Base-by-base conservation (phyloP, 2,888 invertebrate genomes). In the Neoscelio sp. region DNA sequence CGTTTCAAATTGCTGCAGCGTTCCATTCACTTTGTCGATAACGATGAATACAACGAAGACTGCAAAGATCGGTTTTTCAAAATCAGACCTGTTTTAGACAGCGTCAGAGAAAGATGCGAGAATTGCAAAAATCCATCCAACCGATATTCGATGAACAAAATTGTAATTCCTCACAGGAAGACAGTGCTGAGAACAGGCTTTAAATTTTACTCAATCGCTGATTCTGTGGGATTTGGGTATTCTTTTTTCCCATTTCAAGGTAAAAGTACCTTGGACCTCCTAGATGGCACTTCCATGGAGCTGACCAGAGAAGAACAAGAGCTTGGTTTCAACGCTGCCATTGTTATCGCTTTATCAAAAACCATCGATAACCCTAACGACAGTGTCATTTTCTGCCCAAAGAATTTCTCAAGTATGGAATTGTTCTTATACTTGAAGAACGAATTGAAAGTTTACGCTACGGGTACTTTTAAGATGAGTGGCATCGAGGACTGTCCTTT, bases 181-280 rank as follows among this genome's bases (percentile, higher is more conserved):
- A 23, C 50, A 17, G 12, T 17, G 10, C 48, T n/a, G 35, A 26
- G 4, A 64, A 64, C 20, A 35, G 48, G 64, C 5, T 48, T 30
- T 10, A 48, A 46, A 33, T 13, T 48, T 48, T 64, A 48, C 35
- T 7, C 18, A 64, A 10, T 64, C 5, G 18, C 48, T 5, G 46
- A 10, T 33, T 3, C 12, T 23, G 50, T 38, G 18, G 64, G 64
- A n/a, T 26, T 64, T 7, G 12, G 48, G 6, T 10, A 64, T 40
- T 18, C 48, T 12, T 64, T 50, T 64, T 13, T 64, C 15, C 38
- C 38, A 26, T 44, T 38, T 48, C 50, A 48, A 18, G 20, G 12
- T 8, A 38, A 20, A 62, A 2, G 8, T 12, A 58, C 42, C 20
- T 46, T 46, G 10, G 17, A 50, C 15, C 5, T 50, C 28, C 15